These are phyloP conservation scores for Eupithecia exiguata DNA, from an alignment of 2,888 invertebrate species.

Conservation along the genomic window DNA sequence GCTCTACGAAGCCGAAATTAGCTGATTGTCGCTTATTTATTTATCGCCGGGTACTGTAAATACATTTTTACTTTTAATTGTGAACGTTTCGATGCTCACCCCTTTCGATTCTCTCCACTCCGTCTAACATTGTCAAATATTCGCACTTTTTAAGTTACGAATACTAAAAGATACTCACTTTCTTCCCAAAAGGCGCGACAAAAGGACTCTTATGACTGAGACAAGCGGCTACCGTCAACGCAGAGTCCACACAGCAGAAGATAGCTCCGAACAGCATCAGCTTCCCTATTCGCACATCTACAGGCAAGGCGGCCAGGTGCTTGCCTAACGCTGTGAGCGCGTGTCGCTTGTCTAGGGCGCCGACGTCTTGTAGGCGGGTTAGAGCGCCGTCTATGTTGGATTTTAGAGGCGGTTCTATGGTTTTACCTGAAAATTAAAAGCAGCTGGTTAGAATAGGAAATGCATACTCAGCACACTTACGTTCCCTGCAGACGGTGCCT, in stretches of 20 bases:
- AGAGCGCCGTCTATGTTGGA: conserved; percentile 88
- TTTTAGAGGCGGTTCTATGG: conserved; percentile 88
- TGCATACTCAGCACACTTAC: too few relatives aligned
- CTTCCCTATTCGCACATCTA: conserved; percentile 96
- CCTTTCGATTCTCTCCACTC: too few relatives aligned
- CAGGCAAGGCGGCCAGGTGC: conserved; percentile 94
- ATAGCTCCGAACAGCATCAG: conserved; percentile 96
- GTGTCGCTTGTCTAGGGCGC: conserved; percentile 90
- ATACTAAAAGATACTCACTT: conserved; percentile 58
- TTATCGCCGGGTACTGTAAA: too few relatives aligned
- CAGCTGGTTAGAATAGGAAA: background rate
- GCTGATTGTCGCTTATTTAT: too few relatives aligned
- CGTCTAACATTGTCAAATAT: too few relatives aligned
- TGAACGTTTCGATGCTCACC: too few relatives aligned
- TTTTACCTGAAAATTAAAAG: conserved; percentile 77
- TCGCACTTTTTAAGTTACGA: background rate
- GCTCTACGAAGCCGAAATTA: too few relatives aligned
- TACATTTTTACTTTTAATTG: too few relatives aligned
- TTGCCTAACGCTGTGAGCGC: conserved; percentile 93
- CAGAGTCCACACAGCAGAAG: conserved; percentile 95
- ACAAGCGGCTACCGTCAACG: conserved; percentile 94
- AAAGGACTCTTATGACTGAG: conserved; percentile 92
- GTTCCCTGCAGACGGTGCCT: too few relatives aligned
- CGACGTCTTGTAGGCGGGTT: conserved; percentile 88
- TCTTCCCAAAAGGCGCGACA: conserved; percentile 88